Conservation (phyloP, 2,797 vertebrate species). For the Gorsachius magnificus region DNA sequence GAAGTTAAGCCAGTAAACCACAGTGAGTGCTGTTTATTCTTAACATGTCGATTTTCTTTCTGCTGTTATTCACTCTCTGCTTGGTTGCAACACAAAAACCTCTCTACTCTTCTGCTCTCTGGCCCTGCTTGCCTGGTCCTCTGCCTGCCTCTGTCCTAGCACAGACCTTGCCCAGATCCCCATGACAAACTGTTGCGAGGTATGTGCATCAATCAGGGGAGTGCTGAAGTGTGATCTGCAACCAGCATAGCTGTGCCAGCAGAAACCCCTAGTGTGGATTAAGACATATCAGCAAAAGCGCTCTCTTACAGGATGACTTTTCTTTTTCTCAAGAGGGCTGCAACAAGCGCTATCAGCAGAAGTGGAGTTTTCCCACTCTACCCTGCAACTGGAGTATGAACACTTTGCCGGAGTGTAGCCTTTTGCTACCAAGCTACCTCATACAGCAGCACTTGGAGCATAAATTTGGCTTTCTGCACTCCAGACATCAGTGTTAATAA, state of each 20-base stretch:
- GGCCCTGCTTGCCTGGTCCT: not conserved
- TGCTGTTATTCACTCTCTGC: not conserved
- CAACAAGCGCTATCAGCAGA: not conserved
- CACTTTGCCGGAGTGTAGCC: not conserved
- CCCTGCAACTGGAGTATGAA: not conserved
- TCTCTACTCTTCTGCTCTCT: not conserved
- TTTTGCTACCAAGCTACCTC: not conserved
- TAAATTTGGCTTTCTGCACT: not conserved
- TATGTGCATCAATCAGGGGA: conserved; percentile 17
- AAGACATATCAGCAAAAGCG: conserved; percentile 42
- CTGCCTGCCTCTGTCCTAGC: not conserved
- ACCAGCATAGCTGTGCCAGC: conserved; percentile 43
- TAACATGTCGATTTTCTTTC: not conserved
- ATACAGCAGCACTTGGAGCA: not conserved
- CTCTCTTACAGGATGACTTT: not conserved
- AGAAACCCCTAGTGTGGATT: conserved; percentile 12
- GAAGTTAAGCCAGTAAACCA: not conserved
- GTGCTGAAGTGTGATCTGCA: conserved; percentile 51
- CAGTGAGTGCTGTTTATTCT: not conserved
- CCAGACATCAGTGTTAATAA: not conserved
- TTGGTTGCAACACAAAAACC: not conserved
- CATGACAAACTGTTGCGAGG: not conserved
- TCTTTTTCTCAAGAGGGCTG: not conserved
- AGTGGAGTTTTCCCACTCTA: not conserved
- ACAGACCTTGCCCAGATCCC: not conserved